These are phyloP conservation scores for Drosophila prosaltans DNA, from an alignment of 1,140 invertebrate genomes.

Conservation along the genomic window DNA sequence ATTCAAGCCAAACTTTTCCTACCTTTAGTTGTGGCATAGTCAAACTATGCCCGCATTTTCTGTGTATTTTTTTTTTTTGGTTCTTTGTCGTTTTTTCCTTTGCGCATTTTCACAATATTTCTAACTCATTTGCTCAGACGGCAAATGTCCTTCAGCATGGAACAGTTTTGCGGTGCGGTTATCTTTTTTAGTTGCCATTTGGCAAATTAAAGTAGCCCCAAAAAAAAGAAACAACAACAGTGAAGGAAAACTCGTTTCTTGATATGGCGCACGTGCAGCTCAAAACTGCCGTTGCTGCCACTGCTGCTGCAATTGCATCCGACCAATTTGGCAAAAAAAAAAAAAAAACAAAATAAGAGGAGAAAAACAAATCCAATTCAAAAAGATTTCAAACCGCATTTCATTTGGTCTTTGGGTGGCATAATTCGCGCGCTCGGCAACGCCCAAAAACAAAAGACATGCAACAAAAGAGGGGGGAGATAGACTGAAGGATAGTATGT, in stretches of 20 bases:
- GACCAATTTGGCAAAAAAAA: conserved; percentile 65
- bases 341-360: conserved; percentile 23
- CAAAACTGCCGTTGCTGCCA: conserved; percentile 25
- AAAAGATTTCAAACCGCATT: conserved; percentile 40
- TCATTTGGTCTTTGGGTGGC: conserved; percentile 60
- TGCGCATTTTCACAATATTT: conserved; percentile 66
- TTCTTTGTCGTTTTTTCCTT: conserved; percentile 25
- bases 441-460: conserved; percentile 53
- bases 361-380: conserved; percentile 24
- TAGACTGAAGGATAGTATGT: neutral
- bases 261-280: conserved; percentile 62
- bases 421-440: conserved; percentile 74
- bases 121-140: conserved; percentile 71
- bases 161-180: neutral
- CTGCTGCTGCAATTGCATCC: conserved; percentile 51
- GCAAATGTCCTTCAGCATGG: conserved; percentile 67
- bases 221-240: neutral
- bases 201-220: conserved; percentile 70
- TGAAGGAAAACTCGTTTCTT: conserved; percentile 58
- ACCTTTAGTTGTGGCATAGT: conserved; percentile 21
- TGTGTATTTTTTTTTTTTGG: conserved; percentile 29
- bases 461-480: neutral
- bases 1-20: neutral
- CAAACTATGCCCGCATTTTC: conserved; percentile 46
- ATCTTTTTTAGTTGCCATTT: conserved; percentile 25